Percentiles rank a stretch among this genome's conserved stretches.
Conservation (phyloP, 1,140 invertebrate species). For the Tribolium castaneum region DNA sequence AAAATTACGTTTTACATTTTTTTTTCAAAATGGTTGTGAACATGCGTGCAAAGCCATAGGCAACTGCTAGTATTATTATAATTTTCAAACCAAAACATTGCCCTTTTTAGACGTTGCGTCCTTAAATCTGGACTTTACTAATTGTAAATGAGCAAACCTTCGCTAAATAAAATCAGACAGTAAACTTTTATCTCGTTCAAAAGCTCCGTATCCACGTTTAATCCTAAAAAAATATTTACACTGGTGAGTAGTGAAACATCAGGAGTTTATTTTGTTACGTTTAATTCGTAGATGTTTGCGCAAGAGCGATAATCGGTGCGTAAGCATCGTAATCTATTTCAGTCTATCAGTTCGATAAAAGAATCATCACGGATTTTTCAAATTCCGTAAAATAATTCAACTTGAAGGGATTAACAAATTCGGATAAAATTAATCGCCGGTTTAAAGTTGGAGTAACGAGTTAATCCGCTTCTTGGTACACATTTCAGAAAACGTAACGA, state of each 20-base stretch:
- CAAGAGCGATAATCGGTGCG: background rate
- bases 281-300: background rate
- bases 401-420: conserved; percentile 3
- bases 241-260: background rate
- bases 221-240: background rate
- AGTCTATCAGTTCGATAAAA: background rate
- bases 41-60: too few relatives aligned
- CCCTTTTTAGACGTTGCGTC: too few relatives aligned
- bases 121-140: background rate
- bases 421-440: conserved; percentile 12
- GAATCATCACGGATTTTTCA: background rate
- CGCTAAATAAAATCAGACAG: background rate
- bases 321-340: background rate
- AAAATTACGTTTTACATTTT: too few relatives aligned
- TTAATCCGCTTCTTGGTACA: conserved; percentile 5
- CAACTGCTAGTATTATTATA: too few relatives aligned
- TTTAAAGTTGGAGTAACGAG: conserved; percentile 3
- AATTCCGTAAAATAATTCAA: background rate
- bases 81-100: too few relatives aligned
- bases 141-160: background rate
- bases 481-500: conserved; percentile 18
- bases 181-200: background rate
- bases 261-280: background rate
- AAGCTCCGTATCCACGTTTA: background rate
- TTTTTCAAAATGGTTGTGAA: too few relatives aligned